phyloP scores from a whole-genome alignment of 1,140 invertebrate genomes.

The Ostrea edulis region DNA sequence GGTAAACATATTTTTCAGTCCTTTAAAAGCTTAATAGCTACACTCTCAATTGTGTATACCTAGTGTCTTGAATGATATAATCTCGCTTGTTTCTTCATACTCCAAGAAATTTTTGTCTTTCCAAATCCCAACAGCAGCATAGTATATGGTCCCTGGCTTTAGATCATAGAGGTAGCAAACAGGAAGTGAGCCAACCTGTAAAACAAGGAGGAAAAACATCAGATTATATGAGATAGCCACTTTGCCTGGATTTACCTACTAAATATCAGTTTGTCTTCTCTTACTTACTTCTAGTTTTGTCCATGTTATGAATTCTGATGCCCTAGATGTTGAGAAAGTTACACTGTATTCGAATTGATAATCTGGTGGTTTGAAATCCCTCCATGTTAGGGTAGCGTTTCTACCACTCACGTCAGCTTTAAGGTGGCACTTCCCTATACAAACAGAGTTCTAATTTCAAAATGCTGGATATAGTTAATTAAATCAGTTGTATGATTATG shows the following conservation, averaged over 20 bases:
- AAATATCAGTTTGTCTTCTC: too few relatives aligned
- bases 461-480: too few relatives aligned
- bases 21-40: too few relatives aligned
- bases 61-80: neutral
- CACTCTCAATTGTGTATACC: neutral
- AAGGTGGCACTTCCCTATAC: conserved; percentile 13
- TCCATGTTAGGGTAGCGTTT: neutral
- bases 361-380: neutral
- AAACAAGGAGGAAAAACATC: neutral
- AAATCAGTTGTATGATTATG: too few relatives aligned
- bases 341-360: conserved; percentile 17
- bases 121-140: conserved; percentile 1
- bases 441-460: neutral
- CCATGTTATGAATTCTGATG: neutral
- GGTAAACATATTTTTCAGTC: too few relatives aligned
- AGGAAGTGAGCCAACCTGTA: neutral
- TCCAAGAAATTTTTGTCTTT: neutral
- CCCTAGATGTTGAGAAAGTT: neutral
- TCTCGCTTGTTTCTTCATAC: conserved; percentile 19
- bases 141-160: neutral
- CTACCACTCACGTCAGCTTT: neutral
- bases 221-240: too few relatives aligned
- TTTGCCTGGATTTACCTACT: too few relatives aligned
- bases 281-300: neutral
- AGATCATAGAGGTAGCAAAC: neutral